phyloP scores from a whole-genome alignment of 2,113 vertebrate species.

The Tragelaphus strepsiceros region DNA sequence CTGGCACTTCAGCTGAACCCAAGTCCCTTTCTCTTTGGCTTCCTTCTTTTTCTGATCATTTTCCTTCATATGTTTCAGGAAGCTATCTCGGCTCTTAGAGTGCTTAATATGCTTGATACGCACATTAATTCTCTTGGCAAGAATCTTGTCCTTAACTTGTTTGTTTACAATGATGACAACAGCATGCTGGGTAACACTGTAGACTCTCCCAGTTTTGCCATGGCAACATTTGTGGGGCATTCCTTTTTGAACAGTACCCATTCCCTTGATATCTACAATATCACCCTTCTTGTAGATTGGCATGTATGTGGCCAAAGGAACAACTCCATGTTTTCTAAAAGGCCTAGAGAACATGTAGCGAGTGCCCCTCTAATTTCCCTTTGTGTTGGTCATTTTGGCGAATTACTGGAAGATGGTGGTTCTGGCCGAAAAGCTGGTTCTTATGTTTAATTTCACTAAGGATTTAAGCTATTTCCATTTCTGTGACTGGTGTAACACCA shows the following conservation, averaged over 20 bases:
- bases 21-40: background rate
- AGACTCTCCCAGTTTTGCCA: background rate
- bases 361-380: background rate
- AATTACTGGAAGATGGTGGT: background rate
- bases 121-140: background rate
- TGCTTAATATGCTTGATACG: background rate
- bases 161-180: background rate
- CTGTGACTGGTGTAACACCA: constrained; percentile 3
- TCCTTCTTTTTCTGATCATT: background rate
- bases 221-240: background rate
- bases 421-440: background rate
- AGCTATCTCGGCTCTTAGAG: background rate
- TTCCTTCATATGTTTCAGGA: background rate
- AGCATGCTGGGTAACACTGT: background rate
- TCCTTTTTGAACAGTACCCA: background rate
- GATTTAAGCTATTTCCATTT: constrained; percentile 45
- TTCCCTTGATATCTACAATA: background rate
- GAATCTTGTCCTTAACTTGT: background rate
- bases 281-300: background rate
- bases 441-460: constrained; percentile 39
- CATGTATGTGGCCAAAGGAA: background rate
- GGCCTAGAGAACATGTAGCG: background rate
- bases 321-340: background rate
- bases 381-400: background rate
- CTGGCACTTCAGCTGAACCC: background rate